Conservation (phyloP, 2,113 vertebrate genomes). For the Hemiprocne comata region DNA sequence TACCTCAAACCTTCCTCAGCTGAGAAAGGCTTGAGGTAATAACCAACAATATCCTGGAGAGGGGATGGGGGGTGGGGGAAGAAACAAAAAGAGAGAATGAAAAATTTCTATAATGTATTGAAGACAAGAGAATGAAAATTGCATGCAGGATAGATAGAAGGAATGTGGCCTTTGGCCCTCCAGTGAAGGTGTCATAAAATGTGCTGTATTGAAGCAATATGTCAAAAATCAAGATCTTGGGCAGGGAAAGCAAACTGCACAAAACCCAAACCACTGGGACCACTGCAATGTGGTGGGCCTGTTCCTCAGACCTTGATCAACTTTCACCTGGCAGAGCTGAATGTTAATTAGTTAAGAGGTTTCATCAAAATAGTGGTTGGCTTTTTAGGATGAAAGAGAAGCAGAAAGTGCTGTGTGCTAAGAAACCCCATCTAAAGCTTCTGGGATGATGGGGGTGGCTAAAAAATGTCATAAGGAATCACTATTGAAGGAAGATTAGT, state of each 20-base stretch:
- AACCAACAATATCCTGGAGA: slow-evolving; percentile 55
- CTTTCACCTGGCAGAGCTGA: background rate
- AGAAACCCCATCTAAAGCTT: background rate
- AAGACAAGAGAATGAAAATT: slow-evolving; percentile 45
- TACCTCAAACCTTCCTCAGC: slow-evolving; percentile 58
- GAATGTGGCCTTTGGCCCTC: slow-evolving; percentile 32
- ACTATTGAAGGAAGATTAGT: background rate
- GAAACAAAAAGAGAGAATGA: background rate
- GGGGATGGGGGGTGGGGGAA: too few relatives aligned
- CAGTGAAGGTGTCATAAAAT: slow-evolving; percentile 35
- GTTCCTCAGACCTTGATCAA: background rate
- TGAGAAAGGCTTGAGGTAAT: slow-evolving; percentile 64
- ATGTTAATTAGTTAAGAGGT: background rate
- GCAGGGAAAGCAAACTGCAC: background rate
- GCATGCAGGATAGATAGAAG: background rate
- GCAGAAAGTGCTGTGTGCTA: background rate
- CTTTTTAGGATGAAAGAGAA: background rate
- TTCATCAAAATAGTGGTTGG: background rate
- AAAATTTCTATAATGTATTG: background rate
- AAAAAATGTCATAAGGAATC: background rate
- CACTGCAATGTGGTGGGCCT: background rate
- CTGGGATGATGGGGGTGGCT: fast-evolving
- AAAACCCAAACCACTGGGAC: background rate
- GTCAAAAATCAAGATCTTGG: background rate
- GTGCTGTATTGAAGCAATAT: slow-evolving; percentile 25